phyloP scores from a whole-genome alignment of 2,888 invertebrate genomes.

The Phorcus lineatus region DNA sequence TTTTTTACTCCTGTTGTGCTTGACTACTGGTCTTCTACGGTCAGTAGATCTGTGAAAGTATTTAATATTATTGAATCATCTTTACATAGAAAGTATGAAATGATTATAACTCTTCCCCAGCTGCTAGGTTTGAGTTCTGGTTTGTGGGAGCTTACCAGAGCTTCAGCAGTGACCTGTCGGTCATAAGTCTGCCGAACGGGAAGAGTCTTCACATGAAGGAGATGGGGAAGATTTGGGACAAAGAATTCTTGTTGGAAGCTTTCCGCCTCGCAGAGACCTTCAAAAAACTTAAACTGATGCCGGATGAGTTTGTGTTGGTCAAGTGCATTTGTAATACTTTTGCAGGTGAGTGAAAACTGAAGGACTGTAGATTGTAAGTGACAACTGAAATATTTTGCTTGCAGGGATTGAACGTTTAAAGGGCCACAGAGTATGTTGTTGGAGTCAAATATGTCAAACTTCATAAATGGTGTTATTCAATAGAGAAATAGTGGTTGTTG shows the following conservation, averaged over 20 bases:
- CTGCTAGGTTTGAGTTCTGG: constrained; percentile 68
- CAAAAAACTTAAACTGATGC: constrained; percentile 47
- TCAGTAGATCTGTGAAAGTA: too few species aligned
- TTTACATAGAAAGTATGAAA: too few species aligned
- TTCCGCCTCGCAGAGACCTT: constrained; percentile 53
- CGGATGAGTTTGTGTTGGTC: constrained; percentile 53
- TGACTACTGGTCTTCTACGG: too few species aligned
- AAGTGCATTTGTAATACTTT: constrained; percentile 55
- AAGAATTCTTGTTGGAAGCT: constrained; percentile 48
- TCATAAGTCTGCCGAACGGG: constrained; percentile 53
- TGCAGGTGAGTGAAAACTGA: constrained; percentile 46
- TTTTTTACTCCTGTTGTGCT: too few species aligned
- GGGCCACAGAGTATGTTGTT: too few species aligned
- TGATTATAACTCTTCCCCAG: constrained; percentile 42
- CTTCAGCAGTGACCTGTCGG: constrained; percentile 54
- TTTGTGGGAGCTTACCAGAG: constrained; percentile 61
- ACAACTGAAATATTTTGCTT: too few species aligned
- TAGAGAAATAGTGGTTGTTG: too few species aligned
- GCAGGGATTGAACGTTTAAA: too few species aligned
- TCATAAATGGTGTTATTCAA: too few species aligned
- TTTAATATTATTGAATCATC: too few species aligned
- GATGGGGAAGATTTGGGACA: constrained; percentile 50
- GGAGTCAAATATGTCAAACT: too few species aligned
- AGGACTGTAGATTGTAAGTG: too few species aligned
- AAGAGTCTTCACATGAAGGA: constrained; percentile 53